A percentile compares a stretch with the other conserved stretches of the same genome.
Conservation (phyloP, 1,140 invertebrate genomes). For the Macrobrachium nipponense region DNA sequence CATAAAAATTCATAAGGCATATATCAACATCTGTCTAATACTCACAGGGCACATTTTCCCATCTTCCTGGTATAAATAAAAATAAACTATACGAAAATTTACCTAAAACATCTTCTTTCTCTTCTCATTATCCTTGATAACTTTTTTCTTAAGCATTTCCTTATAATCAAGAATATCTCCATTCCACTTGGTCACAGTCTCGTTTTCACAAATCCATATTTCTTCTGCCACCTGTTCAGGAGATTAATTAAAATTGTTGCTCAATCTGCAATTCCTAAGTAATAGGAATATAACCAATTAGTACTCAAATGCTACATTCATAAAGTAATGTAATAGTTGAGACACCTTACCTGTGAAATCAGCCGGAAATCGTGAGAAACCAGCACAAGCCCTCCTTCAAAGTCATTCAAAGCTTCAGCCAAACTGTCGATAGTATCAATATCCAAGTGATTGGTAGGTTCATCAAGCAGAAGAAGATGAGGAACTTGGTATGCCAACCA, state of each 20-base stretch:
- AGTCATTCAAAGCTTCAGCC: conserved; percentile 97
- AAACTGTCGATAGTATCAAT: conserved; percentile 99
- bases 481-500: conserved; percentile 82
- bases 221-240: conserved; percentile 90
- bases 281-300: not conserved
- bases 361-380: conserved; percentile 98
- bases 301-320: not conserved
- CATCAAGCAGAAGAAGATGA: conserved; percentile 93
- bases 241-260: not conserved
- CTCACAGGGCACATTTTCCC: not conserved
- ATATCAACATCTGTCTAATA: not conserved
- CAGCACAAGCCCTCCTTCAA: conserved; percentile 97
- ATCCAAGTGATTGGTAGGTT: conserved; percentile 99
- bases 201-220: conserved; percentile 99
- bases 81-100: not conserved
- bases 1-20: not conserved
- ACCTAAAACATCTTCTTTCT: conserved; percentile 58
- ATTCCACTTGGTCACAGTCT: conserved; percentile 95
- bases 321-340: not conserved
- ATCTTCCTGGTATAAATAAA: not conserved
- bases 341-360: conserved; percentile 88
- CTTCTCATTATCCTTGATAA: conserved; percentile 71
- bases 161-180: conserved; percentile 97
- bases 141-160: conserved; percentile 88
- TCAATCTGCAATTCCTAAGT: not conserved